Evolutionary conservation across 2,113 vertebrate genomes (phyloP), one percentile per base, ranked within the genome.

Genomic region (Cromileptes altivelis): DNA sequence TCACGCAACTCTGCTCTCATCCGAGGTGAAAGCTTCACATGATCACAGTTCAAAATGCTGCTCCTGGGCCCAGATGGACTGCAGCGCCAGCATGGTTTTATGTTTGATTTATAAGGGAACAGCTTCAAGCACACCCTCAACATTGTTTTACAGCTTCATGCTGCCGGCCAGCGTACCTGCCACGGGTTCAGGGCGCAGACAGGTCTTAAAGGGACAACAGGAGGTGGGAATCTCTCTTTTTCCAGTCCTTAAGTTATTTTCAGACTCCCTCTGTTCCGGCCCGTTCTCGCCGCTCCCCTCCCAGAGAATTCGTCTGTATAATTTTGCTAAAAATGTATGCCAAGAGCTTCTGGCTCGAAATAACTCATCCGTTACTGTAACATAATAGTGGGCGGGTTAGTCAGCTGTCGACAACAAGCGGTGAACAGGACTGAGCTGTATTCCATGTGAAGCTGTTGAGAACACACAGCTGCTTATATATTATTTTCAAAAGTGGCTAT

Each of bases 51-150:
- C 81, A 85, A 90, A 85, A 87, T 88, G 81, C 77, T 82, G 74
- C 79, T 88, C 68, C 61, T 25, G 37, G 71, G 78, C 71, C 67
- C 75, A 86, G 81, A 79, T 67, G 81, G 62, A 68, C 76, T 70
- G 74, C 68, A 84, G 73, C 19, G 45, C 64, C 85, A 75, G 75
- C 62, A 15, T 14, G 69, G 73, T 63, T 84, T 92, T 63, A 84
- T 78, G 73, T 85, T 83, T 91, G 88, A 93, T 90, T 88, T 89
- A 89, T 90, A 87, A 81, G 75, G 69, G 85, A 84, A 87, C 53
- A 47, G 80, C 85, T 88, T 78, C 7, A 61, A 82, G 85, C 85
- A 64, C 81, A 71, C 78, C 70, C 50, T 81, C 67, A 78, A 83
- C 56, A 45, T 86, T 88, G 86, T 91, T 90, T 87, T 81, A 87